These are phyloP conservation scores for Dascyllus trimaculatus DNA, from an alignment of 2,113 vertebrate genomes.

Conservation along the genomic window DNA sequence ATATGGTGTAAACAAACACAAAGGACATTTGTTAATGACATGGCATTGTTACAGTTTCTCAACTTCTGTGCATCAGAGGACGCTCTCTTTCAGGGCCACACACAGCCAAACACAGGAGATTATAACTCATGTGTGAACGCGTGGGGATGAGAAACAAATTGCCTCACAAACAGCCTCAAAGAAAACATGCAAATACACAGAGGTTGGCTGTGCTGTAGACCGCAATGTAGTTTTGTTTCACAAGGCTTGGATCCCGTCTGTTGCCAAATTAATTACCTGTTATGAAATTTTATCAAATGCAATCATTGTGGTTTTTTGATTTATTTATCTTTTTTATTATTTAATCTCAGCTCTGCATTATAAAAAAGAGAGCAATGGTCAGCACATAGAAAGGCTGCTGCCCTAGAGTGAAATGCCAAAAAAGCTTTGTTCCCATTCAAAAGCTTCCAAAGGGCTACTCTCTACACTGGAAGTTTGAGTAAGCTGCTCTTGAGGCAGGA, in stretches of 20 bases:
- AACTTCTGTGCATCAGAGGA: constrained; percentile 48
- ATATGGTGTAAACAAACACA: constrained; percentile 74
- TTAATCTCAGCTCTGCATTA: background rate
- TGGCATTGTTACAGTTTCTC: constrained; percentile 58
- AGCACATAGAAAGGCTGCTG: background rate
- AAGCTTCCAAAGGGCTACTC: constrained; percentile 36
- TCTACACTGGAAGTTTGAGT: constrained; percentile 49
- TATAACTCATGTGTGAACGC: constrained; percentile 39
- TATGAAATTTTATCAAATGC: constrained; percentile 16
- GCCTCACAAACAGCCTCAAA: constrained; percentile 1
- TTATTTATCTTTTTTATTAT: background rate
- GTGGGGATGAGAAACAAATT: constrained; percentile 40
- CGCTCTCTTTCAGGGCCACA: constrained; percentile 37
- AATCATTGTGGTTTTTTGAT: constrained; percentile 5
- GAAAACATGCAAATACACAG: background rate
- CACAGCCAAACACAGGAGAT: constrained; percentile 26
- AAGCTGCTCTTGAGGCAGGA: constrained; percentile 52
- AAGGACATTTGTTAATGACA: constrained; percentile 67
- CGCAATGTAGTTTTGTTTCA: constrained; percentile 22
- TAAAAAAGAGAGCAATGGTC: background rate
- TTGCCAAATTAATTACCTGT: constrained; percentile 32
- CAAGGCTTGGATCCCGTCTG: background rate
- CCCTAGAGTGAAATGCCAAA: constrained; percentile 17
- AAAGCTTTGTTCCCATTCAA: constrained; percentile 18
- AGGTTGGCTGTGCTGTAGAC: background rate